These are phyloP conservation scores for Ciconia boyciana DNA, from an alignment of 2,113 vertebrate genomes.

Conservation along the genomic window DNA sequence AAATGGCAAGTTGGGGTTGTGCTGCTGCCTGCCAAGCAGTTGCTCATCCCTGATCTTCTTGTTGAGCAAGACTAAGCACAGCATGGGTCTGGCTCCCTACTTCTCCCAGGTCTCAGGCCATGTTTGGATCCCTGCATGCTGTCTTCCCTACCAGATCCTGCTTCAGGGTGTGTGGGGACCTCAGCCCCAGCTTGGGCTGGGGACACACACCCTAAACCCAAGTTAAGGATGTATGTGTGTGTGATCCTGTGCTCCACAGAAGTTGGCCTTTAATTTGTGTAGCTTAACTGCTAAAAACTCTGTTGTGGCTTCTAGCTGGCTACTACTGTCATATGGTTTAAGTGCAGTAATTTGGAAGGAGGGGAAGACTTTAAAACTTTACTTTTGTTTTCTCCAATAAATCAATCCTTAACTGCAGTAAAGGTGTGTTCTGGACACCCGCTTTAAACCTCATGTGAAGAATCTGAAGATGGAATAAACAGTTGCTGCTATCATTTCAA, in stretches of 20 bases:
- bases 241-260: neutral
- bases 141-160: neutral
- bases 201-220: neutral
- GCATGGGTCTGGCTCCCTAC: neutral
- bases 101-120: neutral
- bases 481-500: neutral
- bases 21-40: neutral
- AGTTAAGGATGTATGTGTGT: neutral
- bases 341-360: neutral
- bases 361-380: neutral
- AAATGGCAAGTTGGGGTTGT: neutral
- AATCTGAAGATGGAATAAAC: neutral
- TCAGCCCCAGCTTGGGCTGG: neutral
- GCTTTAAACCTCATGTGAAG: neutral
- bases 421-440: neutral
- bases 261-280: neutral
- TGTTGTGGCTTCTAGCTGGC: neutral
- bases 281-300: neutral
- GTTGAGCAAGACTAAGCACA: neutral
- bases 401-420: neutral
- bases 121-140: accelerated
- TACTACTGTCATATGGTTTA: neutral
- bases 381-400: neutral
- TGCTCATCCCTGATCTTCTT: neutral
- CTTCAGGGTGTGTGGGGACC: neutral